Evolutionary conservation across 2,113 vertebrate genomes (phyloP), one percentile per base, ranked within the genome.

Genomic region (Nanorana parkeri): DNA sequence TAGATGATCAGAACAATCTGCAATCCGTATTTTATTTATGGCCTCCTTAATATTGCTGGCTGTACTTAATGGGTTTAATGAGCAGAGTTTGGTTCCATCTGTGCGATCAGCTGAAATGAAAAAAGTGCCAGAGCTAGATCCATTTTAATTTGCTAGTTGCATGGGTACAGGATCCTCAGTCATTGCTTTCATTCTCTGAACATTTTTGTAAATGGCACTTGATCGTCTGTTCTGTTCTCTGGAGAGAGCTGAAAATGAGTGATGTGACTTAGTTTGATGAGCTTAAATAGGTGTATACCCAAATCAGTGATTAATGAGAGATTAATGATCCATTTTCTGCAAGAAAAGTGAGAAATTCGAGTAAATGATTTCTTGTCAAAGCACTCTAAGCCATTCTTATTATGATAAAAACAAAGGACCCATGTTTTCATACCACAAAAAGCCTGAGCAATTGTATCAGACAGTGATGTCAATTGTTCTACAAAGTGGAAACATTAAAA

Each of bases 31-130:
- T 54, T 81, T 58, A 74, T 74, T 74, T 81, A 81, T 81, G 68
- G 47, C 28, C 16, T 7, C 11, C 29, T 81, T 23, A 55, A 16
- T 74, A 58, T 41, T 66, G 69, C 80, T 74, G 69, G 60, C 69
- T 74, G 29, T 41, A 68, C 36, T 80, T 69, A 71, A 71, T 80
- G 60, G 69, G 69, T 60, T 65, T 81, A 81, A 74, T 73, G 61
- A 74, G 80, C 58, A 65, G 80, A 73, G 51, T 74, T 60, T 29
- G 26, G 28, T 74, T 74, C 58, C 69, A 74, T 66, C 58, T 65
- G 60, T 74, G 68, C 68, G 21, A 54, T 74, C 47, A 51, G 61
- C 29, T 66, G 55, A 56, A 67, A 63, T 66, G 20, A 17, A 65
- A 54, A n/a, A 23, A 73, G 47, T 66, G 61, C 69, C 61, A 74